These are phyloP conservation scores for Plecotus auritus DNA, from an alignment of 2,113 vertebrate species.

Conservation along the genomic window DNA sequence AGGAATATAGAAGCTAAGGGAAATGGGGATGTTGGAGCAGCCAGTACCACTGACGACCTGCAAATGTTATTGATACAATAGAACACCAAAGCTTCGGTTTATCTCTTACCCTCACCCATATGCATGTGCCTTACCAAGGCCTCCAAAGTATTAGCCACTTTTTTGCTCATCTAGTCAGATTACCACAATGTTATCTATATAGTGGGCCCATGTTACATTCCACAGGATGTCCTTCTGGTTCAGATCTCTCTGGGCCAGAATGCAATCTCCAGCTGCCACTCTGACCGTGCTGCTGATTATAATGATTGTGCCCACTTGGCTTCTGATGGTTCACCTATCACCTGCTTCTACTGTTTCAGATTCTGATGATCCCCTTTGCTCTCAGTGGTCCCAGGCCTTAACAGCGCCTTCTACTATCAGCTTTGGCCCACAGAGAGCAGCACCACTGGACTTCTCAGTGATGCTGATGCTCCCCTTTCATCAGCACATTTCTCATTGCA, in stretches of 20 bases:
- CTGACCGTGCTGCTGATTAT: neutral
- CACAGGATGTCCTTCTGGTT: neutral
- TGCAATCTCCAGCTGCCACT: neutral
- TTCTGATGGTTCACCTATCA: neutral
- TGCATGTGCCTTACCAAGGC: neutral
- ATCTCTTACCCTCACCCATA: neutral
- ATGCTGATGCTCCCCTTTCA: neutral
- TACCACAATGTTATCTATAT: neutral
- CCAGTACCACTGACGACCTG: neutral
- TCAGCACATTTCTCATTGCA: too few species aligned
- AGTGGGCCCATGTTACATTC: neutral
- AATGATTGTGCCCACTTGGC: neutral
- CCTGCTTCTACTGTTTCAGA: neutral
- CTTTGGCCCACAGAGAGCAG: neutral
- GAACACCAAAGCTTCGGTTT: neutral
- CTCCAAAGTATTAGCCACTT: neutral
- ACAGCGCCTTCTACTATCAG: neutral
- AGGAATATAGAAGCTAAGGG: neutral
- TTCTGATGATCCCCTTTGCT: neutral
- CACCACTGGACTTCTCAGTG: neutral
- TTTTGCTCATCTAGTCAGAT: neutral
- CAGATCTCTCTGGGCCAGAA: neutral
- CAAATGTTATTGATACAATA: neutral
- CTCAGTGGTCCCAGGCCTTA: neutral
- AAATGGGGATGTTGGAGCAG: neutral